Evolutionary conservation across 2,113 vertebrate species (phyloP).

Genomic region (Crotalus viridis): DNA sequence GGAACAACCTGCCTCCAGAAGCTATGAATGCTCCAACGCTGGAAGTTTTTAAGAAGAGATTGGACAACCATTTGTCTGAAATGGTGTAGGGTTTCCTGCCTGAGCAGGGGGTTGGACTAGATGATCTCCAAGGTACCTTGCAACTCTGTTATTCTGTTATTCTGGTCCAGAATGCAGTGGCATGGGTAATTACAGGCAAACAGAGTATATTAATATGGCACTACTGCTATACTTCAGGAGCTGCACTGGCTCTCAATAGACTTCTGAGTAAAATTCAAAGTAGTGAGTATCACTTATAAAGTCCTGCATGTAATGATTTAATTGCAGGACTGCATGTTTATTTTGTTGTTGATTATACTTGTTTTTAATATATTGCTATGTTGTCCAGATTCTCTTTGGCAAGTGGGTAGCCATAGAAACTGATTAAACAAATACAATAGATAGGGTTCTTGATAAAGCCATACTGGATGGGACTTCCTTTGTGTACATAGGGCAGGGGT

Average conservation of each 20-base stretch:
- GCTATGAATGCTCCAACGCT: too few relatives aligned
- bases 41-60: too few relatives aligned
- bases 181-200: not conserved
- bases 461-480: not conserved
- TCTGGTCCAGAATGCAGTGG: not conserved
- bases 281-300: not conserved
- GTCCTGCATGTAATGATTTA: not conserved
- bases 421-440: not conserved
- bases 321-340: not conserved
- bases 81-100: too few relatives aligned
- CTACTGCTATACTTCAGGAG: not conserved
- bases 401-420: not conserved
- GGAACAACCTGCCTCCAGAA: too few relatives aligned
- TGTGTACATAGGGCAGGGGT: not conserved
- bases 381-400: not conserved
- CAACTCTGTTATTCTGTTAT: too few relatives aligned
- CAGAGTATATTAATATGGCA: not conserved
- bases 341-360: not conserved
- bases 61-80: too few relatives aligned
- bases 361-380: not conserved
- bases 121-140: too few relatives aligned
- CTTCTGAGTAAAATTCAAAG: not conserved
- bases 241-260: not conserved
- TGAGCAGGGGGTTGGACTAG: too few relatives aligned
- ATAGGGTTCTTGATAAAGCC: not conserved